phyloP scores from a whole-genome alignment of 1,140 invertebrate species.

The Babylonia areolata region DNA sequence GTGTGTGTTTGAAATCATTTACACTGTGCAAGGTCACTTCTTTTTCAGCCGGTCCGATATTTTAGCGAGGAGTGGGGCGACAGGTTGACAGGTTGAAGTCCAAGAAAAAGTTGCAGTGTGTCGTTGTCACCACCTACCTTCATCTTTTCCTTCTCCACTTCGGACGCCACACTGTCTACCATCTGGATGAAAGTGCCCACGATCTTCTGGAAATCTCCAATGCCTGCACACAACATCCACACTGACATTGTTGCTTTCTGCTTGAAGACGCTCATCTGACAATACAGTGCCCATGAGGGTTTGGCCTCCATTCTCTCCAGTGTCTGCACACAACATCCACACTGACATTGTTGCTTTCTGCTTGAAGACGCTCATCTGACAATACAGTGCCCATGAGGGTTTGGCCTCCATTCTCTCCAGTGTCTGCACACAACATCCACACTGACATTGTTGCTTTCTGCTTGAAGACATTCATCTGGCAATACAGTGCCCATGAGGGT shows the following conservation, averaged over 20 bases:
- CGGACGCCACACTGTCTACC: constrained; percentile 83
- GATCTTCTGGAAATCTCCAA: constrained; percentile 86
- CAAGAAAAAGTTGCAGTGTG: no score
- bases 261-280: neutral
- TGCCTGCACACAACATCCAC: constrained; percentile 80
- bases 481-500: no score
- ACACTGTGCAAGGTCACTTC: no score
- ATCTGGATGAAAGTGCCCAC: constrained; percentile 85
- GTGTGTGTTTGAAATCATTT: no score
- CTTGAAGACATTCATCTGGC: neutral
- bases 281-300: no score
- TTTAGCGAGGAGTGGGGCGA: no score
- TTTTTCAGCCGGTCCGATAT: no score
- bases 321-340: constrained; percentile 80
- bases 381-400: no score
- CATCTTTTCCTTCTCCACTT: constrained; percentile 92
- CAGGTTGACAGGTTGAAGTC: no score
- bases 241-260: neutral
- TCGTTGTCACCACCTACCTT: constrained; percentile 72
- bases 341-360: neutral
- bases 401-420: no score
- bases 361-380: neutral
- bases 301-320: no score
- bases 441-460: neutral
- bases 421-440: constrained; percentile 80